Evolutionary conservation across 2,797 vertebrate species (phyloP), one percentile per base, ranked within the genome.

Genomic region (Acanthurus tractus): DNA sequence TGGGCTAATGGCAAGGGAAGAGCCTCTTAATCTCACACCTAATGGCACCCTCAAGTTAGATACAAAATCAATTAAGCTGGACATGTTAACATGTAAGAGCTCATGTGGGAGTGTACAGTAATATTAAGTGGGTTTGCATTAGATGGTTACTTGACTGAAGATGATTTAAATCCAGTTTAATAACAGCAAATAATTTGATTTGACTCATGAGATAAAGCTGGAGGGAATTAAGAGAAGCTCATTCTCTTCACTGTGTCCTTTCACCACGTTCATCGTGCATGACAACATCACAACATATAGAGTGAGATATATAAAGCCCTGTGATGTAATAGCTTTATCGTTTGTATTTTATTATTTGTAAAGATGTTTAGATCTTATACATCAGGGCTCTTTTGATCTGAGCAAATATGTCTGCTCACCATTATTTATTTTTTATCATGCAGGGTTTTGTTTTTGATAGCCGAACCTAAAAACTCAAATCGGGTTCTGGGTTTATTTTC

Each of bases 1-100:
- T 72, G 76, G 25, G 76, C 82, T 89, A 92, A 93, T 86, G 84
- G 86, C 70, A 58, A 62, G 70, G 85, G 91, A 88, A 87, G 87
- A 86, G 80, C 55, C 76, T 85, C 81, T 91, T 89, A 83, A 90
- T 90, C 89, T 84, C 72, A 56, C 1, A 64, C 63, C 74, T 90
- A 88, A 92, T 89, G 90, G 83, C 59, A 68, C 90, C 66, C 79
- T 83, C 63, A 67, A 78, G 82, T 85, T 82, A 22, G 73, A 86
- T 78, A 70, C 55, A 64, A 83, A 90, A 93, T 89, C 84, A 90
- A 91, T 93, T 88, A 89, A 74, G 74, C 48, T 38, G 42, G 34
- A 49, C 73, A 48, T 81, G 87, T 84, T 86, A 82, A 83, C 85
- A 79, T 52, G 55, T 58, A 38, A 70, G 69, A 56, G 65, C 25